Conservation (phyloP, 2,113 vertebrate species). For the Megalops atlanticus region DNA sequence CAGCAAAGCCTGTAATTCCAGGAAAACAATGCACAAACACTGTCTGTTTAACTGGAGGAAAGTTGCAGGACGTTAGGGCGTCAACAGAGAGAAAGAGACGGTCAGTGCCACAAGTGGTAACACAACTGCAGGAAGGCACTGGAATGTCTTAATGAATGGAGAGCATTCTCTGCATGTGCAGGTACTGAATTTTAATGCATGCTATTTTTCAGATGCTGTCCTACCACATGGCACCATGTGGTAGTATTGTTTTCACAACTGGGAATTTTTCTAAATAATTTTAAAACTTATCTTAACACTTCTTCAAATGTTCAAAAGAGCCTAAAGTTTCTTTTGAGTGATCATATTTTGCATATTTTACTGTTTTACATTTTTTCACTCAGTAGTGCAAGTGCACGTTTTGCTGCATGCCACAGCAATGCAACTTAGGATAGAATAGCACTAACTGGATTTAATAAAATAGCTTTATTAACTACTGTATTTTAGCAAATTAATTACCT, state of each 20-base stretch:
- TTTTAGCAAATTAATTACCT: no score
- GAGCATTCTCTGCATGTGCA: slow-evolving; percentile 61
- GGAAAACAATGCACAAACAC: slow-evolving; percentile 68
- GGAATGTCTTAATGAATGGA: slow-evolving; percentile 74
- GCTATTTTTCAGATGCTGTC: slow-evolving; percentile 55
- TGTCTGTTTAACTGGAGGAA: slow-evolving; percentile 63
- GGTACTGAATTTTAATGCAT: slow-evolving; percentile 69
- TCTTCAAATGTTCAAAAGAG: no score
- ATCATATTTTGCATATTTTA: no score
- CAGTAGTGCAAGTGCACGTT: no score
- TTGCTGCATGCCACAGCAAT: neutral
- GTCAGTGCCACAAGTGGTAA: slow-evolving; percentile 59
- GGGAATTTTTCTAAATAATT: neutral
- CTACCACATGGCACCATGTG: slow-evolving; percentile 38
- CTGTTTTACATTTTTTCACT: no score
- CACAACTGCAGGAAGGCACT: slow-evolving; percentile 62
- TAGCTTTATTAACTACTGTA: no score
- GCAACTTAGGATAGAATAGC: neutral
- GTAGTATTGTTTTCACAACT: neutral
- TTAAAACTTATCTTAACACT: no score
- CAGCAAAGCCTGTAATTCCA: slow-evolving; percentile 50
- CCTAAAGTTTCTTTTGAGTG: no score
- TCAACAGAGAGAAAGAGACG: slow-evolving; percentile 51
- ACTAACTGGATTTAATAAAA: neutral
- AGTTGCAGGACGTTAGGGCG: slow-evolving; percentile 63